A percentile compares a stretch with the other conserved stretches of the same genome.
Conservation (phyloP, 2,797 vertebrate species). For the Carduelis carduelis region DNA sequence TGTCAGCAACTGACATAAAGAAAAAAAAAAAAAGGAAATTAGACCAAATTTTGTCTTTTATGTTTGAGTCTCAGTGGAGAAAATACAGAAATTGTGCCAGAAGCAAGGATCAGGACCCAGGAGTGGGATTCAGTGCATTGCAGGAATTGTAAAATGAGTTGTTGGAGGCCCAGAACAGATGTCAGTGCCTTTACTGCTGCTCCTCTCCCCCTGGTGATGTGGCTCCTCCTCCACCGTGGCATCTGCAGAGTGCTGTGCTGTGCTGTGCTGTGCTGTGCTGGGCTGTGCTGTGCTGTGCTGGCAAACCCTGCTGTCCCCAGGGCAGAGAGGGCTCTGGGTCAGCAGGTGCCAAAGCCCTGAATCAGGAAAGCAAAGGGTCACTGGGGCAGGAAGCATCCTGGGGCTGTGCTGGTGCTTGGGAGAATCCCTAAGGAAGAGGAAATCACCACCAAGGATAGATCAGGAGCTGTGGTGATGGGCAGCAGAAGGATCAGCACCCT, state of each 20-base stretch:
- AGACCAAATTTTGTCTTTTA: not conserved
- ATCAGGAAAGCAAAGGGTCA: not conserved
- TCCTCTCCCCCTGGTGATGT: not conserved
- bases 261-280: not conserved
- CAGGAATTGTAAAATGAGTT: not conserved
- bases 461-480: not conserved
- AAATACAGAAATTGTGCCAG: not conserved
- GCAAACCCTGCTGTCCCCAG: rapidly evolving
- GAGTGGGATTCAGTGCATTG: not conserved
- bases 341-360: not conserved
- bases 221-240: not conserved
- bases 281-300: not conserved
- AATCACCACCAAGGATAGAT: not conserved
- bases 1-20: not conserved
- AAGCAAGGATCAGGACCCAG: not conserved
- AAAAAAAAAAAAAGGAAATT: not conserved
- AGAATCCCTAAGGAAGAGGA: not conserved
- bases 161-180: not conserved
- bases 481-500: not conserved
- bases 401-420: not conserved
- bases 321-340: rapidly evolving
- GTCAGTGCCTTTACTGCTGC: not conserved
- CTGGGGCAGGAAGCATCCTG: not conserved
- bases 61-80: not conserved
- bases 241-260: not conserved